Percentiles rank a stretch among this genome's conserved stretches.
Evolutionary conservation across 2,113 vertebrate species (phyloP).

Genomic region (Blennius ocellaris): DNA sequence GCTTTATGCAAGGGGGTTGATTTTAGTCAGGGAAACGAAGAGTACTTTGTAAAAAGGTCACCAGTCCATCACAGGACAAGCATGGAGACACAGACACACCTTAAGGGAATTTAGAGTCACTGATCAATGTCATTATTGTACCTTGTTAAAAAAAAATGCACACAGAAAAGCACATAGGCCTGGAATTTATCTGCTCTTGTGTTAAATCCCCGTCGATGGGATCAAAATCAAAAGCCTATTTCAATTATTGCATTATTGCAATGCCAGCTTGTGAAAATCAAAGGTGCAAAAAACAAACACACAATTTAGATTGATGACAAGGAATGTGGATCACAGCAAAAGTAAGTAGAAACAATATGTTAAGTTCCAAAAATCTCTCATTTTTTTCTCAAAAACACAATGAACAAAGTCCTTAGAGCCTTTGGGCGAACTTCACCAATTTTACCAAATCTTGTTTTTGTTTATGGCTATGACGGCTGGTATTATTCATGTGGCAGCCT

Average conservation of each 20-base stretch:
- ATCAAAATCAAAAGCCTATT: slow-evolving; percentile 9
- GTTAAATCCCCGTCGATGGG: not conserved
- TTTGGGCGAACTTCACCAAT: slow-evolving; percentile 58
- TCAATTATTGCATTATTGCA: slow-evolving; percentile 18
- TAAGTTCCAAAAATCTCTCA: slow-evolving; percentile 50
- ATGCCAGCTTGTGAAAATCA: not conserved
- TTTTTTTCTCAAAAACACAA: slow-evolving; percentile 60
- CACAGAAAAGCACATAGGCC: too few relatives aligned
- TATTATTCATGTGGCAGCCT: slow-evolving; percentile 72
- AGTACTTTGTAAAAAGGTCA: too few relatives aligned
- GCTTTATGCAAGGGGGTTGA: too few relatives aligned
- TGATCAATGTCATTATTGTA: too few relatives aligned
- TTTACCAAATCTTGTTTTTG: slow-evolving; percentile 66
- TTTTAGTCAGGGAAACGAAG: too few relatives aligned
- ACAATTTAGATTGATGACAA: not conserved
- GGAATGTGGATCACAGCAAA: not conserved
- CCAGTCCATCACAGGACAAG: too few relatives aligned
- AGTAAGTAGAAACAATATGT: slow-evolving; percentile 56
- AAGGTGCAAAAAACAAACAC: slow-evolving; percentile 3
- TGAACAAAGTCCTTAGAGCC: slow-evolving; percentile 58
- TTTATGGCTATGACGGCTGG: slow-evolving; percentile 69
- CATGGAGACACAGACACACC: too few relatives aligned
- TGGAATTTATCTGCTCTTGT: too few relatives aligned
- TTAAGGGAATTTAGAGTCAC: too few relatives aligned
- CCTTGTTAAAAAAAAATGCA: too few relatives aligned